These are phyloP conservation scores for Drosophila eugracilis DNA, from an alignment of 1,140 invertebrate species.

Conservation along the genomic window DNA sequence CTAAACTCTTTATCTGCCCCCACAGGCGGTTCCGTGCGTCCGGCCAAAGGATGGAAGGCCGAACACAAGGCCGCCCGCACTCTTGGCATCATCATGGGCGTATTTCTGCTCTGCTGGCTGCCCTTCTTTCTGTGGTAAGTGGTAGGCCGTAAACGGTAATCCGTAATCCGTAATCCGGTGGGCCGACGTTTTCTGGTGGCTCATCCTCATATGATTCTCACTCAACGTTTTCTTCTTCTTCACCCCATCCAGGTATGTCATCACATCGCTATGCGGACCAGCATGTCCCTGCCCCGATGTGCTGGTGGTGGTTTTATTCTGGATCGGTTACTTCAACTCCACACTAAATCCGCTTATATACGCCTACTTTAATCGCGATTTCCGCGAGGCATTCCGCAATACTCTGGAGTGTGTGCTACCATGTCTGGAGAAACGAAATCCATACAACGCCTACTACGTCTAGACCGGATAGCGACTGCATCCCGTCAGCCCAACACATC, in stretches of 20 bases:
- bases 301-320: slow-evolving; percentile 92
- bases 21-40: slow-evolving; percentile 90
- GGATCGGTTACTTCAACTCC: slow-evolving; percentile 97
- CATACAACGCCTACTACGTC: slow-evolving; percentile 86
- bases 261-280: slow-evolving; percentile 92
- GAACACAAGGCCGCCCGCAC: slow-evolving; percentile 97
- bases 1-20: slow-evolving; percentile 63
- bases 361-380: slow-evolving; percentile 99
- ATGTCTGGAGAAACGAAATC: slow-evolving; percentile 86
- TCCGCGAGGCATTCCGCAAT: slow-evolving; percentile 97
- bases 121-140: slow-evolving; percentile 97
- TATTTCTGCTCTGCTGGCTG: slow-evolving; percentile 98
- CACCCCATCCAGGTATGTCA: slow-evolving; percentile 90
- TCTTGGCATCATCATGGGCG: slow-evolving; percentile 97
- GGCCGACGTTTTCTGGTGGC: slow-evolving; percentile 7
- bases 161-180: slow-evolving; percentile 84
- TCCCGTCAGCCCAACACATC: not conserved
- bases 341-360: slow-evolving; percentile 98
- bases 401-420: slow-evolving; percentile 94
- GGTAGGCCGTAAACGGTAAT: slow-evolving; percentile 19
- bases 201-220: slow-evolving; percentile 22
- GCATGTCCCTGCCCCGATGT: slow-evolving; percentile 92
- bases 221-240: no score
- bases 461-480: slow-evolving; percentile 49
- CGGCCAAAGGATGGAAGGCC: slow-evolving; percentile 91